Evolutionary conservation across 1,140 invertebrate genomes (phyloP).

Genomic region (Proctacanthus coquilletti): DNA sequence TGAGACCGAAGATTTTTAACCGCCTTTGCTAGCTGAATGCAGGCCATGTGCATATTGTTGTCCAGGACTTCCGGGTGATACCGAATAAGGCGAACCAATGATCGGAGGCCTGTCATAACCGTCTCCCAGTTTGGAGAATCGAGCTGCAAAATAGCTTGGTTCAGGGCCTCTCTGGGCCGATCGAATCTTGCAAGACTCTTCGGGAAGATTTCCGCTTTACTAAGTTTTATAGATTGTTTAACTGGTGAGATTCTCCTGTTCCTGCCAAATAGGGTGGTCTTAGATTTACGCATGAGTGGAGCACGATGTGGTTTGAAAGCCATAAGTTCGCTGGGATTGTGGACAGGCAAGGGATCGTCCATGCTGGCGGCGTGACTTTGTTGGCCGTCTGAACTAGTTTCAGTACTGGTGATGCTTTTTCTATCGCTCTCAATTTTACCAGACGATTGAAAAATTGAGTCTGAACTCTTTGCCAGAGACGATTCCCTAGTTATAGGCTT

Average conservation of each 20-base stretch:
- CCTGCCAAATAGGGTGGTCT: constrained; percentile 18
- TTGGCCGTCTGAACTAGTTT: constrained; percentile 1
- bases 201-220: constrained; percentile 20
- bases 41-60: constrained; percentile 44
- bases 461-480: not conserved
- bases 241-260: constrained; percentile 22
- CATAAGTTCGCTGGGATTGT: no score
- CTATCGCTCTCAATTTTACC: not conserved
- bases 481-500: no score
- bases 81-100: constrained; percentile 51
- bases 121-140: constrained; percentile 71
- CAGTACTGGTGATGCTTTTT: not conserved
- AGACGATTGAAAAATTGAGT: not conserved
- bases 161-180: constrained; percentile 45
- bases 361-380: not conserved
- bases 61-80: constrained; percentile 50
- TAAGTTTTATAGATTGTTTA: constrained; percentile 22
- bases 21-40: constrained; percentile 55
- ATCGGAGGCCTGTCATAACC: constrained; percentile 60
- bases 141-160: constrained; percentile 46
- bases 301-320: not conserved
- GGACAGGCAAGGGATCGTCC: constrained; percentile 2
- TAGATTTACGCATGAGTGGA: constrained; percentile 20
- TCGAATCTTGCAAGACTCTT: constrained; percentile 26
- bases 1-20: constrained; percentile 79